Base-by-base conservation (phyloP, 2,888 invertebrate species). In the Ophion costatus region DNA sequence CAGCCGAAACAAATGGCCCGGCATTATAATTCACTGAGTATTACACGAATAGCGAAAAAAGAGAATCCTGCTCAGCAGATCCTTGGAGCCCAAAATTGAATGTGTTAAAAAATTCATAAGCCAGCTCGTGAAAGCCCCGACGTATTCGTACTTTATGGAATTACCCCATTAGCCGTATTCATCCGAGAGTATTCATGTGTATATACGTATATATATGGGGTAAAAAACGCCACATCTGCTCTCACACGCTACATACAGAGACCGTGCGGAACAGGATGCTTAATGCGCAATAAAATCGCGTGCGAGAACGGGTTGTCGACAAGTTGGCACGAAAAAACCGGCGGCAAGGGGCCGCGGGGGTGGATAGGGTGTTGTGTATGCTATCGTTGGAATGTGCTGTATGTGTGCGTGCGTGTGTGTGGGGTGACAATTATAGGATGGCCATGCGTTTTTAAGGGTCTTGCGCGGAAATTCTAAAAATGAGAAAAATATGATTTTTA, bases 281-380 rank as follows among this genome's bases (percentile, higher is more conserved):
- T 76, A 66, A 76, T 76, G 75, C 64, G 64, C 75, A 64, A 66
- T 76, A 66, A 76, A 76, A 76, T 76, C 75, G 75, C 75, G 75
- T 66, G 75, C 51, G 64, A 66, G 64, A 66, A 66, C 51, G 29
- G 75, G 33, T 64, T 66, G 75, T 66, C 75, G 64, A 64, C 75
- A 45, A 63, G 74, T 63, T 45, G 45, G 63, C 74, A 63, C 45
- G 74, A 63, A 45, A 63, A 74, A 45, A 33, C 66, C 38, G 3
- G 64, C 29, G n/a, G 38, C 11, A 63, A 63, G 24, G 61, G 24
- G 24, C 11, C 14, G 63, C 10, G 20, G 38, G 45, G 61, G 63
- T 42, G 22, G 63, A 61, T 73, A 38, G 59, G 59, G 24, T 61
- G 59, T 42, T 61, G 59, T 59, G 45, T 74, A 74, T 51, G 63